Evolutionary conservation across 2,113 vertebrate genomes (phyloP).

Genomic region (Mirza zaza): DNA sequence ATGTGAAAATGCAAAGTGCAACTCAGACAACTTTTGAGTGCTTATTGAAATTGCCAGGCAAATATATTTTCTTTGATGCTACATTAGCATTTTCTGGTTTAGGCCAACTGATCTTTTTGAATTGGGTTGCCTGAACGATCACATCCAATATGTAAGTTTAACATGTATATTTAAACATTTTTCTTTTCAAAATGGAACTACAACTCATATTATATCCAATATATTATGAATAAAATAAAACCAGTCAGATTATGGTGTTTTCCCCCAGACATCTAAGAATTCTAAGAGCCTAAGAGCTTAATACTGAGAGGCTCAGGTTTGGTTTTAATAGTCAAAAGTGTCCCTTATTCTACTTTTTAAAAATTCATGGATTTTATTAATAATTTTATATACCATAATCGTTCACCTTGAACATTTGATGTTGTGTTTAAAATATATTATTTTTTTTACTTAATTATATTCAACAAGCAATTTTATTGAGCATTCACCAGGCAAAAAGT

Average conservation of each 20-base stretch:
- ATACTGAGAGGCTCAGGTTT: background rate
- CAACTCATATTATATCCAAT: background rate
- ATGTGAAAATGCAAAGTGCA: background rate
- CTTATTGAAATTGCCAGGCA: slow-evolving; percentile 1
- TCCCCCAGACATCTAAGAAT: background rate
- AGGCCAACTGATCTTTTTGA: slow-evolving; percentile 23
- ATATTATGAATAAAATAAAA: slow-evolving; percentile 39
- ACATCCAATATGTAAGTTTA: background rate
- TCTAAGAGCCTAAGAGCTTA: background rate
- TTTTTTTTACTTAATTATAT: slow-evolving; percentile 54
- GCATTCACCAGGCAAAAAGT: slow-evolving; percentile 38
- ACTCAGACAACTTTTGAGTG: background rate
- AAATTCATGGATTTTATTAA: background rate
- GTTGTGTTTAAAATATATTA: slow-evolving; percentile 43
- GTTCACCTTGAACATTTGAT: slow-evolving; percentile 23
- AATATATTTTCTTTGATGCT: background rate
- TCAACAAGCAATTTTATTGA: slow-evolving; percentile 28
- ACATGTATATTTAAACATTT: slow-evolving; percentile 26
- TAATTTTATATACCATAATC: background rate
- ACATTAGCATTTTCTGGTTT: slow-evolving; percentile 40
- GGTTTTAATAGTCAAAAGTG: background rate
- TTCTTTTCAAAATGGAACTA: background rate
- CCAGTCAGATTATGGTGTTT: background rate
- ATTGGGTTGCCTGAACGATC: background rate
- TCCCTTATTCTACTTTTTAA: background rate